Percentiles rank a stretch among this genome's conserved stretches.
Evolutionary conservation across 2,797 vertebrate genomes (phyloP).

Genomic region (Manis javanica): DNA sequence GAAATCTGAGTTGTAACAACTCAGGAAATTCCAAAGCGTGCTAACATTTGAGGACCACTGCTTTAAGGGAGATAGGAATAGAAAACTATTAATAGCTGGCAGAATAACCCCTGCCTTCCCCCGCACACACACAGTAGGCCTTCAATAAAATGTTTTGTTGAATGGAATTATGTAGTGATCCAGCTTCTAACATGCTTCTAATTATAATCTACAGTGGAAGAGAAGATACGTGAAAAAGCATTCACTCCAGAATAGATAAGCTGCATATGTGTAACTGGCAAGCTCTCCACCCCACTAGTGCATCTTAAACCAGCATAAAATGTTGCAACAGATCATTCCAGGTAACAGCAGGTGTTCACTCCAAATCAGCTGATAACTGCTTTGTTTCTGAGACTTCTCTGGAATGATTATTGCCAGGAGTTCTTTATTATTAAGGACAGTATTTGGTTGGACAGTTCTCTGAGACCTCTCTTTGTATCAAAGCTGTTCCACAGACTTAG

Average conservation of each 20-base stretch:
- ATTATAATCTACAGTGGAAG: not conserved
- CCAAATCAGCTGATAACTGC: not conserved
- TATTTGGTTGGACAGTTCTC: not conserved
- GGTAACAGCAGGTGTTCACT: constrained; percentile 9
- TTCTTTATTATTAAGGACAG: not conserved
- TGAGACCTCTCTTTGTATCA: not conserved
- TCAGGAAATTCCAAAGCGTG: not conserved
- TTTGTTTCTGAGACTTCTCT: constrained; percentile 49
- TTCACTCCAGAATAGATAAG: not conserved
- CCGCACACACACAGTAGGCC: not conserved
- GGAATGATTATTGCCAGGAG: not conserved
- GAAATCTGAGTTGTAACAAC: not conserved
- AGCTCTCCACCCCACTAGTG: not conserved
- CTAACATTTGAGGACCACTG: not conserved
- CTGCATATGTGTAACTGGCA: not conserved
- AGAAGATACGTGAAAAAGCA: not conserved
- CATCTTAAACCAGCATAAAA: constrained; percentile 14
- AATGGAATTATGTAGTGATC: not conserved
- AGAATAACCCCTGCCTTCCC: rapidly evolving
- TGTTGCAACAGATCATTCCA: constrained; percentile 34
- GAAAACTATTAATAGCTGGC: not conserved
- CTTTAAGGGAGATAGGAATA: not conserved
- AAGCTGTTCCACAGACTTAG: not conserved
- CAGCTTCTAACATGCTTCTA: too few species aligned
- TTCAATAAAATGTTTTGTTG: not conserved